Conservation (phyloP, 2,113 vertebrate genomes). For the Scomber scombrus region DNA sequence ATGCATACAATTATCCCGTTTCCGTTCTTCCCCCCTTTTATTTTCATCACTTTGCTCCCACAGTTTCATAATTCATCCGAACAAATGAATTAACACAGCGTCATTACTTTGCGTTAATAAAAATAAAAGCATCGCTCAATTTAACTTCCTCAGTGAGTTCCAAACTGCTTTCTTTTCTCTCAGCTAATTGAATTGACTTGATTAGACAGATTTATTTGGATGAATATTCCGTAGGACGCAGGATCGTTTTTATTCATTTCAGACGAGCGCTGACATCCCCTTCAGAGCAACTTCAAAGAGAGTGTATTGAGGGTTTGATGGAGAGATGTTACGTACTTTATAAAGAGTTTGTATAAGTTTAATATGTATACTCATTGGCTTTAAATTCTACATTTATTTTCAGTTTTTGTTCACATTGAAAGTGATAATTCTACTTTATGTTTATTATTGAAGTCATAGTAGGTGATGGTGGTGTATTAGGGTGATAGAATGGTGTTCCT, state of each 20-base stretch:
- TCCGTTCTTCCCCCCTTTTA: background rate
- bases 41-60: background rate
- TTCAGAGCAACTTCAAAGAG: too few species aligned
- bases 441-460: too few species aligned
- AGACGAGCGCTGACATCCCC: background rate
- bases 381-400: too few species aligned
- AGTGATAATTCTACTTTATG: too few species aligned
- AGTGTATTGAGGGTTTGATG: too few species aligned
- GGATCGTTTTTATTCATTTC: background rate
- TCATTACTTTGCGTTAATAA: conserved; percentile 15
- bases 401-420: too few species aligned
- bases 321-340: background rate
- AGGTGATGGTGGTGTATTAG: too few species aligned
- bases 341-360: background rate
- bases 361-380: too few species aligned
- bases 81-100: conserved; percentile 30
- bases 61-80: conserved; percentile 30
- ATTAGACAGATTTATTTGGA: conserved; percentile 7
- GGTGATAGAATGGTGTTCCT: too few species aligned
- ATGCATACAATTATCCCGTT: conserved; percentile 3
- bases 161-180: background rate
- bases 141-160: conserved; percentile 2
- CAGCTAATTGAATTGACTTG: conserved; percentile 14
- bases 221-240: background rate
- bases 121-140: conserved; percentile 22